Evolutionary conservation across 2,113 vertebrate species (phyloP), one percentile per base, ranked within the genome.

Genomic region (Morphnarchus princeps): DNA sequence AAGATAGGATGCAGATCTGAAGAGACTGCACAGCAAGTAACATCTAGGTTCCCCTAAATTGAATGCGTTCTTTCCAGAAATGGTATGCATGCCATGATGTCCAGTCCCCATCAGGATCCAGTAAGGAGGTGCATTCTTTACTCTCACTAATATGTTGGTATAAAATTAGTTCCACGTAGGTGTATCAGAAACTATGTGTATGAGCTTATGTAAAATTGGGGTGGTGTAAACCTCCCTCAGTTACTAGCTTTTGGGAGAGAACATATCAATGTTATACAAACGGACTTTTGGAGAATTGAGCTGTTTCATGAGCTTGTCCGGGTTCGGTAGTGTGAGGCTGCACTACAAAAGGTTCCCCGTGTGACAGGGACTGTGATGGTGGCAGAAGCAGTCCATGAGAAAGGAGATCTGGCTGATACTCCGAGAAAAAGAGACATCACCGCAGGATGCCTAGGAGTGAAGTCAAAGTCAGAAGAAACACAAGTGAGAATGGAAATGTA

Each of bases 171-270:
- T 61, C 38, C 63, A 49, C 1, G 1, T 43, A 54, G 13, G 11
- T 42, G 12, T 32, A 36, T 25, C n/a, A 74, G 42, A 84, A 95
- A 31, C 12, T 16, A 26, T 0, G 0, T 7, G 6, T 50, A 58
- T 31, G n/a, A 67, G 6, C 9, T 29, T 45, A 69, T 11, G 17
- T 8, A 65, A 91, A 89, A 59, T 40, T 57, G 62, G 6, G 34
- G 9, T 55, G 5, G 3, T 32, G 8, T 57, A 83, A 61, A 9
- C 12, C 63, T 78, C 50, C 12, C 16, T 66, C 17, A 36, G 40
- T 14, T 52, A 45, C 40, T 80, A 45, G 16, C 4, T 82, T 80
- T 43, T 18, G 38, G 17, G 16, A 73, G 13, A 83, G 10, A 72
- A 55, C n/a, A 13, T 16, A 47, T 17, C 21, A 34, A 3, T 0